These are phyloP conservation scores for Heteropelma amictum DNA, from an alignment of 2,888 invertebrate species.

Conservation along the genomic window DNA sequence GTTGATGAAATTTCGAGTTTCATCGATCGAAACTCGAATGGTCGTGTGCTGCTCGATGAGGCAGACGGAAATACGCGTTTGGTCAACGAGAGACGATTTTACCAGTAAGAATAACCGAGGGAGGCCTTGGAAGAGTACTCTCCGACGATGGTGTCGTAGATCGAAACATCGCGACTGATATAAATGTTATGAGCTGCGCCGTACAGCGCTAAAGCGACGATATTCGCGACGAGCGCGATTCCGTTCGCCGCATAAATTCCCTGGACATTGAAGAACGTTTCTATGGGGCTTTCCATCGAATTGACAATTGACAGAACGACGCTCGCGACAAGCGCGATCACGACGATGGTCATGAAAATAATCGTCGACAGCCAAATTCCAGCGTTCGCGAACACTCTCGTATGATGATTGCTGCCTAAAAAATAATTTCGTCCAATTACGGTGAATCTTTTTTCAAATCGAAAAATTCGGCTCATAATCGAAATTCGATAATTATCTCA, in stretches of 20 bases:
- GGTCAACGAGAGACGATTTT: constrained; percentile 1
- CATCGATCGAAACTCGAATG: no score
- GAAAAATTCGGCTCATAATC: no score
- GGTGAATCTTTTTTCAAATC: no score
- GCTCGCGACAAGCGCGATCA: constrained; percentile 45
- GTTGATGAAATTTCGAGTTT: no score
- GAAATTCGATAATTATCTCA: no score
- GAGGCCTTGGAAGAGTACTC: constrained; percentile 55
- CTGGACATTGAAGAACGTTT: constrained; percentile 58
- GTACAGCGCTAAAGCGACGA: constrained; percentile 56
- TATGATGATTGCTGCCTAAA: constrained; percentile 41
- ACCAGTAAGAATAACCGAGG: constrained; percentile 62
- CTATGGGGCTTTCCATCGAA: constrained; percentile 56
- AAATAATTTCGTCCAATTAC: neutral
- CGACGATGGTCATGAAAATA: constrained; percentile 48
- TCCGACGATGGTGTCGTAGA: constrained; percentile 61
- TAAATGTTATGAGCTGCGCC: constrained; percentile 54
- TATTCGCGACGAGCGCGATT: constrained; percentile 51
- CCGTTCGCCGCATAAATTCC: constrained; percentile 59
- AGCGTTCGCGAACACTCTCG: constrained; percentile 56
- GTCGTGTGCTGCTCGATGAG: no score
- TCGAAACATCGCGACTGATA: constrained; percentile 57
- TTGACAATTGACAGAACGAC: constrained; percentile 57
- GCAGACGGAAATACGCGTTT: no score
- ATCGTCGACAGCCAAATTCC: constrained; percentile 57